Evolutionary conservation across 2,888 invertebrate genomes (phyloP), one percentile per base, ranked within the genome.

Genomic region (Tholera decimalis): DNA sequence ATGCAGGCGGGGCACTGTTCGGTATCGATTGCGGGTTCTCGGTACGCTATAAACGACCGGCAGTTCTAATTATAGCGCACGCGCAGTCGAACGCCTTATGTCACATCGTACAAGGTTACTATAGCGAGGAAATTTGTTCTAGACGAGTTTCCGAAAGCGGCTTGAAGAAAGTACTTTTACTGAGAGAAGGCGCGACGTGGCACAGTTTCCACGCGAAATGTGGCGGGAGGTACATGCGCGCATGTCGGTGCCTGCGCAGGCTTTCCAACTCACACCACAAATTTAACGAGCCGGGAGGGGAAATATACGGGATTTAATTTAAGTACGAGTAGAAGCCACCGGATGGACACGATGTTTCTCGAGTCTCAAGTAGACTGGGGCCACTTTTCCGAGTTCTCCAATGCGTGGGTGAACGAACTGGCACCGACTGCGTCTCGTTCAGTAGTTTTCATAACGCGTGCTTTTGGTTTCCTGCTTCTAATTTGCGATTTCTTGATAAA

Each of bases 151-250:
- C 93, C 90, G 93, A 94, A 94, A 94, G 93, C 93, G 93, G 93
- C 89, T 88, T 84, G 92, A 95, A 94, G 95, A 95, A 95, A 95
- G 94, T 94, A 93, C 94, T 95, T 95, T 95, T 95, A 94, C 94
- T 94, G 85, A 88, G 91, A 92, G 93, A 90, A 89, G 88, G 88
- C 87, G 85, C 88, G 89, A 87, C 84, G 88, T 93, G 95, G 88
- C 95, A 93, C 90, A 94, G 95, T 95, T 95, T 94, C 95, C 94
- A 94, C 93, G 93, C 84, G 83, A 83, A 81, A 82, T 69, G 78
- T 78, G 70, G 80, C 70, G 69, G 76, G 73, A 71, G 77, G 79
- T 77, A 79, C 79, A 64, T 74, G 72, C 63, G 80, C 71, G 74
- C 76, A 80, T 58, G 64, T 73, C 64, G 77, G 85, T 83, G 85